A percentile compares a stretch with the other conserved stretches of the same genome.
Evolutionary conservation across 2,113 vertebrate species (phyloP).

Genomic region (Prionailurus bengalensis): DNA sequence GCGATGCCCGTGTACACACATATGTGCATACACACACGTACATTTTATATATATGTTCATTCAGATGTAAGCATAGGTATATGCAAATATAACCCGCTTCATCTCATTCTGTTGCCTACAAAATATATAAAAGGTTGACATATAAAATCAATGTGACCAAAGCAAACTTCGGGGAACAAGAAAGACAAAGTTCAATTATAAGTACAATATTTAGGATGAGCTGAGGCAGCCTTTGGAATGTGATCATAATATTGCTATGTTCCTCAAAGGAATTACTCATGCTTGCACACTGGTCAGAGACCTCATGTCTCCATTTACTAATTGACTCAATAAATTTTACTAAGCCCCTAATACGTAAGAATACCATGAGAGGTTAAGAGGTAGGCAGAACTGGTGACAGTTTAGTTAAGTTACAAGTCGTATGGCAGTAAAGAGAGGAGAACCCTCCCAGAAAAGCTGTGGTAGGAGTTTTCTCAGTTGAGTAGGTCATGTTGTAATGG

Average conservation of each 20-base stretch:
- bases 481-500: neutral
- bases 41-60: conserved; percentile 7
- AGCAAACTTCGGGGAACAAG: neutral
- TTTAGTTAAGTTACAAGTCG: neutral
- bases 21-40: neutral
- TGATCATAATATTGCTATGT: neutral
- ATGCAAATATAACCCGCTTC: neutral
- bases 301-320: neutral
- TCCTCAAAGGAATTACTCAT: conserved; percentile 15
- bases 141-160: neutral
- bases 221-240: neutral
- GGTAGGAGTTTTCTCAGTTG: neutral
- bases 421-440: neutral
- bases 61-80: neutral
- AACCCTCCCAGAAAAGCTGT: neutral
- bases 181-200: neutral
- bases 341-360: neutral
- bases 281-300: neutral
- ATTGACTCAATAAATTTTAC: conserved; percentile 24
- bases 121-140: conserved; percentile 4
- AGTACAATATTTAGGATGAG: neutral
- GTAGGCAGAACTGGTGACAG: neutral
- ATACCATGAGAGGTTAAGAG: neutral
- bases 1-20: neutral
- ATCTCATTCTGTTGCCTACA: neutral